Conservation (phyloP, 2,797 vertebrate genomes). For the Acanthurus tractus region DNA sequence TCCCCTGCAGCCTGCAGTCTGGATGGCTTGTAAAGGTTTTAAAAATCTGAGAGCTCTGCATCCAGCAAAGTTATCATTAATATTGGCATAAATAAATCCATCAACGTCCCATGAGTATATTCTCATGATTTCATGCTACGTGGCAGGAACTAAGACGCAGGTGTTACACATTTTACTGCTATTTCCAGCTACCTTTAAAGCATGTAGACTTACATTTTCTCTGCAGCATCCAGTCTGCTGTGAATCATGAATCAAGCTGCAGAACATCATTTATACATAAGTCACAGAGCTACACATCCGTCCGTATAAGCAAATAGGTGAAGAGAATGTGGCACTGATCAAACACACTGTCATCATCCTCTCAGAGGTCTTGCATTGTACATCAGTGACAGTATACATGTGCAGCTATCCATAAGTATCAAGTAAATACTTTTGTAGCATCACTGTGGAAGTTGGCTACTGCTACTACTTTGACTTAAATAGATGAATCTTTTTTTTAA, state of each 20-base stretch:
- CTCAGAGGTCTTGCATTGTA: conserved; percentile 9
- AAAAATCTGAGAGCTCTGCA: conserved; percentile 1
- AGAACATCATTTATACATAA: conserved; percentile 20
- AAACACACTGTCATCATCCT: conserved; percentile 12
- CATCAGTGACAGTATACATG: neutral
- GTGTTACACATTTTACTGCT: conserved; percentile 8
- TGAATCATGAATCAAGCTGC: conserved; percentile 37
- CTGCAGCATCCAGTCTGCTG: conserved; percentile 11
- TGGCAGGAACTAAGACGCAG: conserved; percentile 10
- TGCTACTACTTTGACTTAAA: too few species aligned
- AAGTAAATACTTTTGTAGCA: neutral
- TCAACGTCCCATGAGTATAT: neutral
- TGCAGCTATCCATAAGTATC: conserved; percentile 8
- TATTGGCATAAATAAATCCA: conserved; percentile 16
- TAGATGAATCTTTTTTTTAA: neutral
- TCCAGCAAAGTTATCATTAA: conserved; percentile 1
- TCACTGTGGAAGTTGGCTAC: neutral
- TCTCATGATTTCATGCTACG: conserved; percentile 8
- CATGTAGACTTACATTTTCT: conserved; percentile 16
- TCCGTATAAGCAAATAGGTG: conserved; percentile 13
- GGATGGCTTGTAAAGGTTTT: conserved; percentile 17
- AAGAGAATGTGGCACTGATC: conserved; percentile 14
- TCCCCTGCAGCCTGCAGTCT: conserved; percentile 15
- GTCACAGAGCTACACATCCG: conserved; percentile 23
- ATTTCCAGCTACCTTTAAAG: conserved; percentile 46